Conservation (phyloP, 2,888 invertebrate genomes). For the Agelastica alni region DNA sequence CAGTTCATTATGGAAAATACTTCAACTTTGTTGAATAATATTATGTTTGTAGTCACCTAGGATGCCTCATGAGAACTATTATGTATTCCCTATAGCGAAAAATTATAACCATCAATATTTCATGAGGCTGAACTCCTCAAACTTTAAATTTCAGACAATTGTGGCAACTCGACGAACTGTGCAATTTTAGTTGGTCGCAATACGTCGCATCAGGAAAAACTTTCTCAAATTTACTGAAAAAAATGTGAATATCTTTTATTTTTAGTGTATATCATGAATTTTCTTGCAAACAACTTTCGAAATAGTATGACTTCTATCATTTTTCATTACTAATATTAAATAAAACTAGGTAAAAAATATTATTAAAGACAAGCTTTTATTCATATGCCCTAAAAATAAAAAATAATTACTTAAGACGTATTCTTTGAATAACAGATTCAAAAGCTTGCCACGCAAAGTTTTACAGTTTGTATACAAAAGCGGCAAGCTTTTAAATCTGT, state of each 20-base stretch:
- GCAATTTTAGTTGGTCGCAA: slow-evolving; percentile 2
- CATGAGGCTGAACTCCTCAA: slow-evolving; percentile 22
- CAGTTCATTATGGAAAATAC: slow-evolving; percentile 37
- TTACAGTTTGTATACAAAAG: no score
- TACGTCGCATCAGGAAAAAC: neutral
- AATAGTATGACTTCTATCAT: no score
- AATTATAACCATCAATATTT: slow-evolving; percentile 32
- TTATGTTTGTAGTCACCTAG: slow-evolving; percentile 36
- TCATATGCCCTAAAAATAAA: no score
- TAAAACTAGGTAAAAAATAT: no score
- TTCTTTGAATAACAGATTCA: no score
- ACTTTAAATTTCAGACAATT: slow-evolving; percentile 26
- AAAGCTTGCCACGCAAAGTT: no score
- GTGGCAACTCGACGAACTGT: slow-evolving; percentile 3
- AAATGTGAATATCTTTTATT: neutral
- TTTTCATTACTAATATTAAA: no score
- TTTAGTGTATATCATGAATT: neutral
- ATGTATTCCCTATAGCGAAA: slow-evolving; percentile 34
- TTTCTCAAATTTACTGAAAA: neutral
- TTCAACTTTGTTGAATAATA: slow-evolving; percentile 38
- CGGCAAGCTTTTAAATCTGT: no score
- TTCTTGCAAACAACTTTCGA: neutral
- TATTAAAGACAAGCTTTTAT: no score
- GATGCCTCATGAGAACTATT: slow-evolving; percentile 35
- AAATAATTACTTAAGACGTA: no score